Percentiles rank a stretch among this genome's conserved stretches.
phyloP scores from a whole-genome alignment of 2,797 vertebrate genomes.

The Amblyraja radiata region DNA sequence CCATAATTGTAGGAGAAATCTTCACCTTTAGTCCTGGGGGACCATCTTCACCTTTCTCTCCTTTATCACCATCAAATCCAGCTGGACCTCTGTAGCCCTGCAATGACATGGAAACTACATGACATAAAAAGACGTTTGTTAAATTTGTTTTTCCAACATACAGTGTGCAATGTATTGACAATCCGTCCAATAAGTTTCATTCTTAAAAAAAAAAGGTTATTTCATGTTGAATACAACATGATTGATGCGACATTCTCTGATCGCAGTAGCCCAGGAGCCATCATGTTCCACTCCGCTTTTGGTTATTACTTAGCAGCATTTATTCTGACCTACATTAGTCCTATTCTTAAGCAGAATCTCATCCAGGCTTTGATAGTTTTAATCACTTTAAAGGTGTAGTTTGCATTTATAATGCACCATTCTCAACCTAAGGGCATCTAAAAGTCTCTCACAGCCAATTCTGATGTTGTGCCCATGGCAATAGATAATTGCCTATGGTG shows the following conservation, averaged over 20 bases:
- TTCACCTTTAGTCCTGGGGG: constrained; percentile 74
- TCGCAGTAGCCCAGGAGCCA: neutral
- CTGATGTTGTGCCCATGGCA: neutral
- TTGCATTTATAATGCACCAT: neutral
- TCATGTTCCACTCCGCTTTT: neutral
- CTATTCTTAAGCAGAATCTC: neutral
- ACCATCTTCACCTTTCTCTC: constrained; percentile 85
- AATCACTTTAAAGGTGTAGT: neutral
- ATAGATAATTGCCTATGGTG: neutral
- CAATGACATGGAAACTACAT: neutral
- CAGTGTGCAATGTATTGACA: neutral
- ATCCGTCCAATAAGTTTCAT: neutral
- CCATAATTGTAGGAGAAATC: neutral
- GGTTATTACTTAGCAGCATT: neutral
- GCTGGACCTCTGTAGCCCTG: constrained; percentile 71
- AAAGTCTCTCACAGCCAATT: neutral
- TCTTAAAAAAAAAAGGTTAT: neutral
- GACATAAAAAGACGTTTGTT: neutral
- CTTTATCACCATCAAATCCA: constrained; percentile 87
- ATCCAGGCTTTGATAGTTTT: neutral
- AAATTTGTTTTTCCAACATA: neutral
- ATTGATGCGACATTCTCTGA: neutral
- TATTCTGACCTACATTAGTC: neutral
- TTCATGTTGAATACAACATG: neutral
- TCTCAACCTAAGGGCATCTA: neutral